A percentile compares a stretch with the other conserved stretches of the same genome.
These are phyloP conservation scores for Calameuta pallipes DNA, from an alignment of 2,888 invertebrate species.

Conservation along the genomic window DNA sequence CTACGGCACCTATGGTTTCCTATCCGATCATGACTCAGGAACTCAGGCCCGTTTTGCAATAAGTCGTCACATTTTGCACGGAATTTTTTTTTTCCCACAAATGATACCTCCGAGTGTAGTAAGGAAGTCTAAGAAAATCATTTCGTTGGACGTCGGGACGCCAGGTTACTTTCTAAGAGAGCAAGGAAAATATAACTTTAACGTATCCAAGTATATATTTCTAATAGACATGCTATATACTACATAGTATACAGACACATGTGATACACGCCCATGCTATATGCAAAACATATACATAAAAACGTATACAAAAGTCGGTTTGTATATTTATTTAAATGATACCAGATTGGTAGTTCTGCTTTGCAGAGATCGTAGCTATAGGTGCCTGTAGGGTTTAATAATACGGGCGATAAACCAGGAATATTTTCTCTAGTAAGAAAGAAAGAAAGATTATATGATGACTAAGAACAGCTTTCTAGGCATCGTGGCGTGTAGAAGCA, in stretches of 20 bases:
- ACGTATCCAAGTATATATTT: neutral
- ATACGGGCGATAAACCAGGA: neutral
- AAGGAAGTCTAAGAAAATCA: neutral
- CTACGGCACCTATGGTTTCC: slow-evolving; percentile 73
- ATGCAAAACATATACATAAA: neutral
- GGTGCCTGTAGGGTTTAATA: neutral
- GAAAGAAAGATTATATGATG: neutral
- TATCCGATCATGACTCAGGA: slow-evolving; percentile 76
- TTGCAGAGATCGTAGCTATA: neutral
- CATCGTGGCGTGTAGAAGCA: neutral
- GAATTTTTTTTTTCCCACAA: slow-evolving; percentile 26
- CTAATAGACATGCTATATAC: neutral
- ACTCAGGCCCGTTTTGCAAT: slow-evolving; percentile 58
- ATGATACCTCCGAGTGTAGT: slow-evolving; percentile 20
- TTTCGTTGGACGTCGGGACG: neutral
- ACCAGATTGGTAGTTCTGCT: neutral
- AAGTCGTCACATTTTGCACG: slow-evolving; percentile 3
- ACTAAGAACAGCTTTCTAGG: neutral
- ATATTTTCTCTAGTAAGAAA: neutral
- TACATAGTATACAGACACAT: too few relatives aligned
- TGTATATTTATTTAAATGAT: neutral
- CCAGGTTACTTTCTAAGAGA: neutral
- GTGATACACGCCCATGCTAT: neutral
- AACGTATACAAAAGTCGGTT: neutral
- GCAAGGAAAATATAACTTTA: neutral